Conservation (phyloP, 2,888 invertebrate species). For the Galerucella pusilla region DNA sequence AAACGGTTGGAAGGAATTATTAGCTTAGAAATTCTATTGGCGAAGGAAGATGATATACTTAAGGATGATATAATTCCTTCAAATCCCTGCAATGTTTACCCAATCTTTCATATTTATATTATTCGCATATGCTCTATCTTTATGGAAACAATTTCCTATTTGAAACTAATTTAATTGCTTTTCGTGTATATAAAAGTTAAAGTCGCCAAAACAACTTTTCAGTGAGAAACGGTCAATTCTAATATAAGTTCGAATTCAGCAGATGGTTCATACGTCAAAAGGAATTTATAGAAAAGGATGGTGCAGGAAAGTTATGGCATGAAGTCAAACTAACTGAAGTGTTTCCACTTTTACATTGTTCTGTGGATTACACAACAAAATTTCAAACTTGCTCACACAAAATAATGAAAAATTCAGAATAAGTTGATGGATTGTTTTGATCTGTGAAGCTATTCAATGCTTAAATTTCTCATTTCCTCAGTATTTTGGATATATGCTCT, state of each 20-base stretch:
- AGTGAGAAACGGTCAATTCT: constrained; percentile 44
- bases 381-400: background rate
- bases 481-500: no score
- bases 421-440: no score
- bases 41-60: no score
- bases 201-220: constrained; percentile 46
- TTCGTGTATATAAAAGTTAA: constrained; percentile 29
- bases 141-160: constrained; percentile 10
- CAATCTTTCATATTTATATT: no score
- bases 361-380: background rate
- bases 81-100: no score
- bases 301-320: constrained; percentile 24
- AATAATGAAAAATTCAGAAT: background rate
- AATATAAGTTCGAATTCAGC: constrained; percentile 53
- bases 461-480: no score
- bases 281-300: constrained; percentile 43
- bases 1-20: no score
- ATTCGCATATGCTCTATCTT: background rate
- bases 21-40: no score
- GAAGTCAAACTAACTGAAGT: constrained; percentile 58
- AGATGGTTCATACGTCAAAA: constrained; percentile 55
- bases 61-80: no score
- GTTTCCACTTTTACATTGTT: constrained; percentile 10
- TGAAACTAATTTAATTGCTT: constrained; percentile 41
- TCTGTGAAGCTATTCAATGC: no score